Percentiles rank a stretch among this genome's conserved stretches.
phyloP scores from a whole-genome alignment of 2,888 invertebrate genomes.

The Campoletis raptor region DNA sequence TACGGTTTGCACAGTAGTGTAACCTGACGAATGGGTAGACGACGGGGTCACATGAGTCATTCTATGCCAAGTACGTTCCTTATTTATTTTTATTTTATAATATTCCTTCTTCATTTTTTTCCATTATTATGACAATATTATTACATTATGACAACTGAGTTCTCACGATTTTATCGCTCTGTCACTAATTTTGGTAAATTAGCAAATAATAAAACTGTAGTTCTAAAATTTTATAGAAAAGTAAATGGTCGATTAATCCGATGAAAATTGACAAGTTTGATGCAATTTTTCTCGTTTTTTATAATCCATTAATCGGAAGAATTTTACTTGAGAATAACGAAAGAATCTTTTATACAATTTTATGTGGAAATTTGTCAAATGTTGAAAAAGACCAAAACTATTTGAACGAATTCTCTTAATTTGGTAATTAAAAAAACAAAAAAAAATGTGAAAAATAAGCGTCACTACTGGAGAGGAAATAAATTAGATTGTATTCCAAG shows the following conservation, averaged over 20 bases:
- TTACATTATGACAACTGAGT: neutral
- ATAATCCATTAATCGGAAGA: neutral
- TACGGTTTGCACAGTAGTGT: slow-evolving; percentile 45
- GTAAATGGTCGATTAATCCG: no score
- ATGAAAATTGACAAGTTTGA: neutral
- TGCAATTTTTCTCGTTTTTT: neutral
- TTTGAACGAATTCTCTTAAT: neutral
- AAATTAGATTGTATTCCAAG: neutral
- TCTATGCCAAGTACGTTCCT: slow-evolving; percentile 1
- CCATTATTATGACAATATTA: neutral
- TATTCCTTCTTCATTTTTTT: neutral
- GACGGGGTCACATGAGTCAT: neutral
- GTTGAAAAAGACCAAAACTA: neutral
- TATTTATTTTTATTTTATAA: neutral
- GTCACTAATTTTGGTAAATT: neutral
- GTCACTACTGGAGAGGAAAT: neutral
- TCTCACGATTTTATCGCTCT: neutral
- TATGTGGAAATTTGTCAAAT: neutral
- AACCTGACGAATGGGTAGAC: slow-evolving; percentile 44
- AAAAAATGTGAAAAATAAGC: neutral
- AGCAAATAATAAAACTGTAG: no score
- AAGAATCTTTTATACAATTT: neutral
- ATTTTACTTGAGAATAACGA: neutral
- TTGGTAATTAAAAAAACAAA: neutral
- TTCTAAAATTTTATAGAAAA: neutral